phyloP scores from a whole-genome alignment of 2,888 invertebrate genomes.

The Spodoptera picta region DNA sequence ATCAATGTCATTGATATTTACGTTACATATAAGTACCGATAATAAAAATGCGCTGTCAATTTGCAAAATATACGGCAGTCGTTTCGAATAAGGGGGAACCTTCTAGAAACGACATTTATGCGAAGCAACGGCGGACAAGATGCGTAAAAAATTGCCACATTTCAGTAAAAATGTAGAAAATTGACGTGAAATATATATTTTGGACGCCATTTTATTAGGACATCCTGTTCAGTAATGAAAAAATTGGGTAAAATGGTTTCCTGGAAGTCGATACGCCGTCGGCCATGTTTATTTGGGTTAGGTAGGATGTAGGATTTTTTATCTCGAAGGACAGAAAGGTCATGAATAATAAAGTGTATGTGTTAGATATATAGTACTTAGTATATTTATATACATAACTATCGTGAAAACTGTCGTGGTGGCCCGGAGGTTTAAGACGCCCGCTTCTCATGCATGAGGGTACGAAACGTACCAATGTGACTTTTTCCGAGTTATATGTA shows the following conservation, averaged over 20 bases:
- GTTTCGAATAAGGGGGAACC: not conserved
- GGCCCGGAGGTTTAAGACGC: too few relatives aligned
- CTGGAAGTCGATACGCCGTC: constrained; percentile 13
- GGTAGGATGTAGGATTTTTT: too few relatives aligned
- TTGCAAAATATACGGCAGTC: constrained; percentile 38
- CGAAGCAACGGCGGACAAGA: not conserved
- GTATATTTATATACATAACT: too few relatives aligned
- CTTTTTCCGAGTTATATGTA: too few relatives aligned
- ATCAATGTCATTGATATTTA: constrained; percentile 27
- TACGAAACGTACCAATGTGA: too few relatives aligned
- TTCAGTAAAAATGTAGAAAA: constrained; percentile 27
- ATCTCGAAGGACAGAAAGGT: too few relatives aligned
- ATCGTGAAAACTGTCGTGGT: too few relatives aligned
- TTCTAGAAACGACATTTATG: constrained; percentile 36
- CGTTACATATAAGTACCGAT: constrained; percentile 13
- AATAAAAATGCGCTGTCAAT: constrained; percentile 27
- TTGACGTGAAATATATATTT: constrained; percentile 19
- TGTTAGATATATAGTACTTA: too few relatives aligned
- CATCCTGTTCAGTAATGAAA: constrained; percentile 27
- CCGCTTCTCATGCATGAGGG: too few relatives aligned
- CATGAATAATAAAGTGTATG: too few relatives aligned
- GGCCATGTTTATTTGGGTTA: too few relatives aligned
- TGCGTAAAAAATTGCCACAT: constrained; percentile 19
- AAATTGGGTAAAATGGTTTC: constrained; percentile 8
- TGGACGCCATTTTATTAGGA: constrained; percentile 22